Evolutionary conservation across 2,888 invertebrate species (phyloP).

Genomic region (Plutella xylostella): DNA sequence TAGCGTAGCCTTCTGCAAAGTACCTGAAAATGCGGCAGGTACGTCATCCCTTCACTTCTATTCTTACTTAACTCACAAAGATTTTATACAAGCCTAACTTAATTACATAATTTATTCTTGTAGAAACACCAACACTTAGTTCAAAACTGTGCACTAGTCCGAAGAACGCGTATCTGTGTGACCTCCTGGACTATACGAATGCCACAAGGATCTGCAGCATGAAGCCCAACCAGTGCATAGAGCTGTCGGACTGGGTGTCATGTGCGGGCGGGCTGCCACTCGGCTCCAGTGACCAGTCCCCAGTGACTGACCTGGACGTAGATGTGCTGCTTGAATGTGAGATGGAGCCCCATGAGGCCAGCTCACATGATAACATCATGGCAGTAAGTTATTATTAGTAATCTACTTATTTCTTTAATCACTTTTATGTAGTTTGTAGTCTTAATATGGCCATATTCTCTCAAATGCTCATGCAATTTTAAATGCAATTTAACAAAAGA

Average conservation of each 20-base stretch:
- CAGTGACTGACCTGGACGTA: conserved; percentile 44
- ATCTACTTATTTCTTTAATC: too few relatives aligned
- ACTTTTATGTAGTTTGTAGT: too few relatives aligned
- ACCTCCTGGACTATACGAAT: conserved; percentile 66
- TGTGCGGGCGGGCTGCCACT: conserved; percentile 51
- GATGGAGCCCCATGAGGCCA: conserved; percentile 50
- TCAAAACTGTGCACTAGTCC: conserved; percentile 68
- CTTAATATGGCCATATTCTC: too few relatives aligned
- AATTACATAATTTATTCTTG: conserved; percentile 18
- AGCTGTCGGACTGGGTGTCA: conserved; percentile 57
- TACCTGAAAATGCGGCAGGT: conserved; percentile 66
- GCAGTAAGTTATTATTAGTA: conserved; percentile 10
- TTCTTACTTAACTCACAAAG: neutral
- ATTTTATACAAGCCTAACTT: neutral
- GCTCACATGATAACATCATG: conserved; percentile 25
- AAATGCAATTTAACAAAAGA: too few relatives aligned
- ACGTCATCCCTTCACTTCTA: conserved; percentile 10
- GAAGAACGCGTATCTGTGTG: conserved; percentile 70
- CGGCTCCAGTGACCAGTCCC: conserved; percentile 40
- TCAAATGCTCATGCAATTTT: too few relatives aligned
- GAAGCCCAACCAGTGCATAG: conserved; percentile 57
- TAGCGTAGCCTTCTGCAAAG: conserved; percentile 72
- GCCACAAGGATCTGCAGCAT: conserved; percentile 59
- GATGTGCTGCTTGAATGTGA: conserved; percentile 60
- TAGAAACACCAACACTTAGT: conserved; percentile 64